A percentile compares a stretch with the other conserved stretches of the same genome.
Conservation (phyloP, 2,888 invertebrate species). For the Cremastinae sp. region DNA sequence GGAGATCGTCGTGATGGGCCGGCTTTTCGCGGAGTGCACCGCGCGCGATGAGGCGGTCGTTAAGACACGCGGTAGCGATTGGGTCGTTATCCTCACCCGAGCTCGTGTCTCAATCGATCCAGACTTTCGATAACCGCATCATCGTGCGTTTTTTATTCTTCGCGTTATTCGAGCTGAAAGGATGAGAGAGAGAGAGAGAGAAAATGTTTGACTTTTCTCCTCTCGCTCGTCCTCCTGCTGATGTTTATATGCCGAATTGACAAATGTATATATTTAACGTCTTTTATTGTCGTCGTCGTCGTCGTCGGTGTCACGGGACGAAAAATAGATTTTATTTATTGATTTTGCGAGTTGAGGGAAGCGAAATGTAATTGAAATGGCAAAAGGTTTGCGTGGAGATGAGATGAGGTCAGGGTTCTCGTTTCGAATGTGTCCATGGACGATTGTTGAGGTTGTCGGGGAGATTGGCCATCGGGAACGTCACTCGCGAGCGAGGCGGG, state of each 20-base stretch:
- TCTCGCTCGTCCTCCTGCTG: too few relatives aligned
- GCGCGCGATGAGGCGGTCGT: slow-evolving; percentile 25
- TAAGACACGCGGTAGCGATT: slow-evolving; percentile 27
- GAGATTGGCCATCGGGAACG: slow-evolving; percentile 33
- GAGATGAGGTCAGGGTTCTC: slow-evolving; percentile 26
- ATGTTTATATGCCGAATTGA: too few relatives aligned
- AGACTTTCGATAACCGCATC: slow-evolving; percentile 26
- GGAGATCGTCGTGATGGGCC: slow-evolving; percentile 14
- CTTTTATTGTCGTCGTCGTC: too few relatives aligned
- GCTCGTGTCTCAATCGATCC: slow-evolving; percentile 47
- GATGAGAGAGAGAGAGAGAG: too few relatives aligned
- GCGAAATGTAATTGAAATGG: too few relatives aligned
- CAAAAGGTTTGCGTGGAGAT: too few relatives aligned
- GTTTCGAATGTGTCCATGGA: slow-evolving; percentile 17
- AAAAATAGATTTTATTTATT: too few relatives aligned
- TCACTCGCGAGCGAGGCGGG: slow-evolving; percentile 36
- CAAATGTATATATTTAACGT: too few relatives aligned
- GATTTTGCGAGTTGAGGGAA: too few relatives aligned
- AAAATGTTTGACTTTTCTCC: too few relatives aligned
- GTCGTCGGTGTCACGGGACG: too few relatives aligned
- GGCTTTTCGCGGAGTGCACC: slow-evolving; percentile 20
- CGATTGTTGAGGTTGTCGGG: slow-evolving; percentile 19
- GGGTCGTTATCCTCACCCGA: slow-evolving; percentile 56
- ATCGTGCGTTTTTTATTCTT: background rate
- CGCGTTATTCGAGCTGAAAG: background rate